Percentiles rank a stretch among this genome's conserved stretches.
These are phyloP conservation scores for Calephelis virginiensis DNA, from an alignment of 1,140 invertebrate genomes.

Conservation along the genomic window DNA sequence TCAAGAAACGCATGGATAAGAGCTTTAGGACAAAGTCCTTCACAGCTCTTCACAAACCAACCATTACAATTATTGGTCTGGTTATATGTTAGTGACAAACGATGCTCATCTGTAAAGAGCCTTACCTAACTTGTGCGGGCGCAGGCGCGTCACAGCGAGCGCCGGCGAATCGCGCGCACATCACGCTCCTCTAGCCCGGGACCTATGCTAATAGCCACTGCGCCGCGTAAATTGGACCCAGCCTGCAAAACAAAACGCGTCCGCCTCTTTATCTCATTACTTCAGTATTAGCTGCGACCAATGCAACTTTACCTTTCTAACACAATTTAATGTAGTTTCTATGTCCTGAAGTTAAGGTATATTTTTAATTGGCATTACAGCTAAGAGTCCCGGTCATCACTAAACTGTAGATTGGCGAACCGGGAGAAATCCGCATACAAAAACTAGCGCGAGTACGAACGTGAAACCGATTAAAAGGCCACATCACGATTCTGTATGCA, in stretches of 20 bases:
- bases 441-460: slow-evolving; percentile 73
- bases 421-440: slow-evolving; percentile 74
- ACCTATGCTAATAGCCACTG: slow-evolving; percentile 74
- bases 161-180: slow-evolving; percentile 57
- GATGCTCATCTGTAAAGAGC: background rate
- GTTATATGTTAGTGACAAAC: too few species aligned
- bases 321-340: slow-evolving; percentile 41
- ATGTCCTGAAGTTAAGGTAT: slow-evolving; percentile 37
- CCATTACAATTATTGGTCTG: too few species aligned
- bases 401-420: slow-evolving; percentile 61
- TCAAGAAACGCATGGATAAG: too few species aligned
- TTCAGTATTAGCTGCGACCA: slow-evolving; percentile 47
- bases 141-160: slow-evolving; percentile 40
- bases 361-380: slow-evolving; percentile 38
- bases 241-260: slow-evolving; percentile 71
- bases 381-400: slow-evolving; percentile 42
- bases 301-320: slow-evolving; percentile 31
- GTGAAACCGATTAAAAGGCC: slow-evolving; percentile 77
- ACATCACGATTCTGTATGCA: slow-evolving; percentile 78
- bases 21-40: too few species aligned
- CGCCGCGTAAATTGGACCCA: slow-evolving; percentile 73
- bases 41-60: too few species aligned
- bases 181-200: slow-evolving; percentile 52
- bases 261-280: slow-evolving; percentile 76
- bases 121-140: slow-evolving; percentile 36